Percentiles rank a stretch among this genome's conserved stretches.
Conservation (phyloP, 2,797 vertebrate species). For the Lemur catta region DNA sequence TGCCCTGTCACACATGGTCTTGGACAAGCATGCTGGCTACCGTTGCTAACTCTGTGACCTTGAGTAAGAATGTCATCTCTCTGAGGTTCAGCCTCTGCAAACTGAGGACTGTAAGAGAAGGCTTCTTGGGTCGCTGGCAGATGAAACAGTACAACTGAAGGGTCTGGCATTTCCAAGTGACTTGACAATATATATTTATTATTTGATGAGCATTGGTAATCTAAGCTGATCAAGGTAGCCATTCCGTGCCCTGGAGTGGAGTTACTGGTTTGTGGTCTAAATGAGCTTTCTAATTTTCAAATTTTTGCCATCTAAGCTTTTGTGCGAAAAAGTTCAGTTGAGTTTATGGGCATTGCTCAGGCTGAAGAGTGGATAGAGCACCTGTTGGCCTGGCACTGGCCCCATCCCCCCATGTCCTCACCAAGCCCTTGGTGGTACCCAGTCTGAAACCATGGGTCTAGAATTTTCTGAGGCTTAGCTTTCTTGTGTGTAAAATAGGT, state of each 20-base stretch:
- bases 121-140: neutral
- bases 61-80: neutral
- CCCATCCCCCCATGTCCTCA: rapidly evolving
- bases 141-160: neutral
- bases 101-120: too few species aligned
- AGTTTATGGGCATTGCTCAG: neutral
- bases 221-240: neutral
- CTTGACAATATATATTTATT: neutral
- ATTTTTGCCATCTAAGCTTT: neutral
- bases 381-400: neutral
- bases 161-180: neutral
- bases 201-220: neutral
- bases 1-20: neutral
- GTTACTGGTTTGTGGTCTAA: neutral
- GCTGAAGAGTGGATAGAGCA: neutral
- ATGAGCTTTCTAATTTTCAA: neutral
- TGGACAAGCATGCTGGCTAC: neutral
- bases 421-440: neutral
- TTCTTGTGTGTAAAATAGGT: neutral
- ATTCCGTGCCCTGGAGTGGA: neutral
- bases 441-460: neutral
- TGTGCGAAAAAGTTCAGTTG: neutral
- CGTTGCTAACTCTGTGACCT: neutral
- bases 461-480: neutral
- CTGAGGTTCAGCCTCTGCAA: neutral